These are phyloP conservation scores for Saxidomus purpurata DNA, from an alignment of 1,140 invertebrate species.

Conservation along the genomic window DNA sequence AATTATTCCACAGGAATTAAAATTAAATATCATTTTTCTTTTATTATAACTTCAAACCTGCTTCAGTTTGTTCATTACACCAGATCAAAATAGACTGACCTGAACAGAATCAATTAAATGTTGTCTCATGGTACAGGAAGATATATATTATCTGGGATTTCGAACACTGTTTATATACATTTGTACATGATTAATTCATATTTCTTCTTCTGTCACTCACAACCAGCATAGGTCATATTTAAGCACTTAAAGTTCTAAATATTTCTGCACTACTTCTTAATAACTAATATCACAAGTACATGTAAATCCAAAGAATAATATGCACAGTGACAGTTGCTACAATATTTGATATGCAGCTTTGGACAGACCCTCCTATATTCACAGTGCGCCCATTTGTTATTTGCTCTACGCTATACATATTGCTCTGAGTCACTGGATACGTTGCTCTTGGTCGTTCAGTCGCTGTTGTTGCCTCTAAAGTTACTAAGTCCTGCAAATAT, in stretches of 20 bases:
- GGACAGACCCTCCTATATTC: background rate
- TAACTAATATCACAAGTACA: background rate
- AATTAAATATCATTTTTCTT: no score
- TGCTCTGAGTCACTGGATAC: background rate
- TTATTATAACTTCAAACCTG: no score
- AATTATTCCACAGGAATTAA: no score
- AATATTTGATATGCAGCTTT: background rate
- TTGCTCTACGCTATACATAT: background rate
- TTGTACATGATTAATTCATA: no score
- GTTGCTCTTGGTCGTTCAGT: constrained; percentile 13
- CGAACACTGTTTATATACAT: no score
- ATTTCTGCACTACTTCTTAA: background rate
- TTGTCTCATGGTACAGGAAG: no score
- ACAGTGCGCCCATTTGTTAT: background rate
- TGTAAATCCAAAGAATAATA: background rate
- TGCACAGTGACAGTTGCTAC: background rate
- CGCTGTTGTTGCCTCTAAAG: constrained; percentile 35
- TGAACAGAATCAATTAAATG: no score
- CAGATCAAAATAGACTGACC: no score
- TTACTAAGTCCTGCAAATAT: constrained; percentile 55
- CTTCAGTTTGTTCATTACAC: no score
- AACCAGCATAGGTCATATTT: background rate
- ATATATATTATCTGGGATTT: no score
- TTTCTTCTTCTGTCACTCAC: background rate
- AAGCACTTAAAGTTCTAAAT: background rate